These are phyloP conservation scores for Daphoenositta chrysoptera DNA, from an alignment of 2,113 vertebrate genomes.

Conservation along the genomic window DNA sequence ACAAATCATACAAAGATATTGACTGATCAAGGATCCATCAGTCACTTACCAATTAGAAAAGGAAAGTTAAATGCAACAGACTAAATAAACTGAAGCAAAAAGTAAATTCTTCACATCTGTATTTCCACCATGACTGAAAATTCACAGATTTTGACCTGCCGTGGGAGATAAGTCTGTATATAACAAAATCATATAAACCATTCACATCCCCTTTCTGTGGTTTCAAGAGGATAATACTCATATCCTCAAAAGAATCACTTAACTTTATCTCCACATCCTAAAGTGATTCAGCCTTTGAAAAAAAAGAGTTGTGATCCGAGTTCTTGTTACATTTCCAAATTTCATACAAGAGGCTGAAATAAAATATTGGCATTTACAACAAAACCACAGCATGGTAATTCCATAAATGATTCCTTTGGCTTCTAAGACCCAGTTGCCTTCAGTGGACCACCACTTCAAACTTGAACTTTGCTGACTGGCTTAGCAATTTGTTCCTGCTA, in stretches of 20 bases:
- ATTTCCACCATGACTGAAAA: neutral
- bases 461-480: slow-evolving; percentile 33
- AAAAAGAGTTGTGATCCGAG: neutral
- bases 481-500: slow-evolving; percentile 66
- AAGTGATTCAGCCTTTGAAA: slow-evolving; percentile 27
- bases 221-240: slow-evolving; percentile 41
- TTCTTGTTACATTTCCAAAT: slow-evolving; percentile 41
- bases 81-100: neutral
- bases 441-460: slow-evolving; percentile 60
- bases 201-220: neutral
- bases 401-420: neutral
- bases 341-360: neutral
- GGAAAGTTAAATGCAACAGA: neutral
- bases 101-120: neutral
- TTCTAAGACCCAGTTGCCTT: neutral
- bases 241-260: slow-evolving; percentile 26
- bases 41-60: neutral
- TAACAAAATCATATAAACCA: neutral
- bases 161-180: neutral
- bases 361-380: slow-evolving; percentile 17
- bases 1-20: neutral
- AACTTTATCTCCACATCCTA: slow-evolving; percentile 51
- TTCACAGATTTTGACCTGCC: neutral
- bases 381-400: slow-evolving; percentile 26
- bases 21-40: neutral